Evolutionary conservation across 2,113 vertebrate species (phyloP).

Genomic region (Psammodynastes pulverulentus): DNA sequence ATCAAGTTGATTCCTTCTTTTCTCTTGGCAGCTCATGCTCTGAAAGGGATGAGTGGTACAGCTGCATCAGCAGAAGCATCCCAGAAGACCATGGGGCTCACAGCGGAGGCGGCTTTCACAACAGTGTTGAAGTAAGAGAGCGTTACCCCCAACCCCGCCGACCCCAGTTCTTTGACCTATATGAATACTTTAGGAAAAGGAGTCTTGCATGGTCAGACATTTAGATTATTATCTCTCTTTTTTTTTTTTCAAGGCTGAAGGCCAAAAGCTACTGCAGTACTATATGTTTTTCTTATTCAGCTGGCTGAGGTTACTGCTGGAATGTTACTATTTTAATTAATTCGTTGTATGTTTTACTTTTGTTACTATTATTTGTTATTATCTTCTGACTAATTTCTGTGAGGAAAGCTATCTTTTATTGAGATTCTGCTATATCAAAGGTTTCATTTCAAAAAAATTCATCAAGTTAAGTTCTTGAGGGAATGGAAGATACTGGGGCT

Average conservation of each 20-base stretch:
- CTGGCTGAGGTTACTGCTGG: not conserved
- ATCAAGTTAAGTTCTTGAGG: not conserved
- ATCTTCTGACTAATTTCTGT: not conserved
- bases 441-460: not conserved
- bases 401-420: not conserved
- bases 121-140: constrained; percentile 70
- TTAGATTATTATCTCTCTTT: constrained; percentile 21
- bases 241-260: not conserved
- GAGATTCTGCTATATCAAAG: not conserved
- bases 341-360: not conserved
- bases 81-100: constrained; percentile 79
- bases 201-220: not conserved
- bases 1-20: constrained; percentile 32
- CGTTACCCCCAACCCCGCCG: rapidly evolving
- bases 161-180: not conserved
- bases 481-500: not conserved
- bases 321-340: constrained; percentile 6
- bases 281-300: not conserved
- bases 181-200: not conserved
- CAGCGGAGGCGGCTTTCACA: constrained; percentile 68
- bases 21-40: constrained; percentile 79
- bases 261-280: constrained; percentile 6
- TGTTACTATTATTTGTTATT: not conserved
- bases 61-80: constrained; percentile 81
- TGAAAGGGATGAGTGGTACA: constrained; percentile 94